Percentiles rank a stretch among this genome's conserved stretches.
Evolutionary conservation across 2,888 invertebrate genomes (phyloP).

Genomic region (Cheilosia variabilis): DNA sequence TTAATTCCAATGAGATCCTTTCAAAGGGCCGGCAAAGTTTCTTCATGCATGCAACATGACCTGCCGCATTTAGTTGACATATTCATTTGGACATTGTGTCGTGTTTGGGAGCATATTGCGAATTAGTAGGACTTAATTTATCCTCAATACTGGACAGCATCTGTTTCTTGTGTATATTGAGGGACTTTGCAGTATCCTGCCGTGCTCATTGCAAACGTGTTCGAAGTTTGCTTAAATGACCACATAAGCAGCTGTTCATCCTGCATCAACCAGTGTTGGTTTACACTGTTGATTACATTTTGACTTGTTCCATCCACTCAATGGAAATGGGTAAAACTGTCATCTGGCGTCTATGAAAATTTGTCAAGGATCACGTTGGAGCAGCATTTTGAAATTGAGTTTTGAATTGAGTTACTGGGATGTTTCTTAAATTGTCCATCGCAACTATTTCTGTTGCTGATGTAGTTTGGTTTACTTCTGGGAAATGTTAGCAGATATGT

Average conservation of each 20-base stretch:
- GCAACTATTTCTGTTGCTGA: too few species aligned
- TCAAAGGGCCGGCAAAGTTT: constrained; percentile 13
- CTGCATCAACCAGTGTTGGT: background rate
- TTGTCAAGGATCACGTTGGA: too few species aligned
- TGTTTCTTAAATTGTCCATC: too few species aligned
- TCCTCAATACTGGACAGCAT: background rate
- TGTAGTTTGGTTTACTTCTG: too few species aligned
- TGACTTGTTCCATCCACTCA: background rate
- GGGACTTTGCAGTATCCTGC: background rate
- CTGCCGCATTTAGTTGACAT: constrained; percentile 22
- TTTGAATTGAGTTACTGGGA: too few species aligned
- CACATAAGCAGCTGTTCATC: background rate
- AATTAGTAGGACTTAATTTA: background rate
- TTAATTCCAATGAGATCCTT: constrained; percentile 26
- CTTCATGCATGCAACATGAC: background rate
- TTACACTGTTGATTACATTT: background rate
- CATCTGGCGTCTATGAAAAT: too few species aligned
- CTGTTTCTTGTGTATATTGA: constrained; percentile 4
- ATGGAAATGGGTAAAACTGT: too few species aligned
- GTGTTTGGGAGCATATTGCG: background rate
- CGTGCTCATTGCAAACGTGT: background rate
- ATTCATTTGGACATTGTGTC: constrained; percentile 11
- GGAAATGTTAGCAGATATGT: too few species aligned
- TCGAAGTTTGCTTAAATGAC: background rate
- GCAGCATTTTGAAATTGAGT: too few species aligned